Evolutionary conservation across 2,113 vertebrate genomes (phyloP).

Genomic region (Dendrocopos noguchii): DNA sequence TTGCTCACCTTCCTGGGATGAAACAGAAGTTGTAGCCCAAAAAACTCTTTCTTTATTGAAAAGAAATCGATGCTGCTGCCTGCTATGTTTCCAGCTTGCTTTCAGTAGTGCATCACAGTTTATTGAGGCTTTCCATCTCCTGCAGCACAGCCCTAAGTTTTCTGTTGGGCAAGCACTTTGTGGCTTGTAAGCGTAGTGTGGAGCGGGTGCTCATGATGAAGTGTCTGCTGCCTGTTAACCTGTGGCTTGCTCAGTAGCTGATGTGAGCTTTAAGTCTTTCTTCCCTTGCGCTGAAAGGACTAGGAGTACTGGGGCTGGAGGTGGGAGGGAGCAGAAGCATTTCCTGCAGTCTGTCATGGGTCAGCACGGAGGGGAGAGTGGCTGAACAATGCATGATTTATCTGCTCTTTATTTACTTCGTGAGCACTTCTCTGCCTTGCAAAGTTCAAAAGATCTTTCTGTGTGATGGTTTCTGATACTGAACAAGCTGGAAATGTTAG

Average conservation of each 20-base stretch:
- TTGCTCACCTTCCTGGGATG: background rate
- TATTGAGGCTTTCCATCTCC: background rate
- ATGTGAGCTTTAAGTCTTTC: background rate
- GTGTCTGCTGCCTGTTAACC: background rate
- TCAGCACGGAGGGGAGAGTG: background rate
- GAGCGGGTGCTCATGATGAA: background rate
- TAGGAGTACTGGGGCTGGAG: background rate
- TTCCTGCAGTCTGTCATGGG: fast-evolving
- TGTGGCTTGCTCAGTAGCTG: fast-evolving
- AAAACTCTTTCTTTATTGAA: background rate
- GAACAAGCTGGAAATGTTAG: slow-evolving; percentile 7
- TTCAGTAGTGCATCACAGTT: background rate
- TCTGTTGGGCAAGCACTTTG: background rate
- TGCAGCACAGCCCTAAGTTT: background rate
- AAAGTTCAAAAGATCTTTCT: slow-evolving; percentile 12
- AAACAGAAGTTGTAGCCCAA: background rate
- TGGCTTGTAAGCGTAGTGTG: background rate
- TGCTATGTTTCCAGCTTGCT: background rate
- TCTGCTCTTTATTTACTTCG: background rate
- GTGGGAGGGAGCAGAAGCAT: background rate
- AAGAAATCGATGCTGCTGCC: background rate
- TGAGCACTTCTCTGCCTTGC: background rate
- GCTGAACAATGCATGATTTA: background rate
- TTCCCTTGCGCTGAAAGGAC: too few relatives aligned
- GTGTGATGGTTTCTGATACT: background rate